These are phyloP conservation scores for Carollia perspicillata DNA, from an alignment of 2,113 vertebrate genomes.

Conservation along the genomic window DNA sequence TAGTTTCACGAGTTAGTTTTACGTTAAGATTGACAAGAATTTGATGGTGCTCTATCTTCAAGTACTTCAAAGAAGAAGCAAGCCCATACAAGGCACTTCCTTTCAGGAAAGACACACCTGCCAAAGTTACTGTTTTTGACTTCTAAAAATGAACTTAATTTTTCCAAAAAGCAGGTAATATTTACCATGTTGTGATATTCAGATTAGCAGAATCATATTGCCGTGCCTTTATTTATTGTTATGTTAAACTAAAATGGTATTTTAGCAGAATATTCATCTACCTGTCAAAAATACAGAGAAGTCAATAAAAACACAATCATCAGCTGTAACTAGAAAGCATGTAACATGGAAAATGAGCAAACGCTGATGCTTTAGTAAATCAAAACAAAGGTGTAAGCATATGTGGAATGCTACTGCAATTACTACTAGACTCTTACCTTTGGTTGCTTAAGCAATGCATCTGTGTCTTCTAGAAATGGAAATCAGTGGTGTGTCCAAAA, in stretches of 20 bases:
- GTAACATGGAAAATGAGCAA: background rate
- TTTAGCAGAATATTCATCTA: background rate
- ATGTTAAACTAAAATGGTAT: constrained; percentile 7
- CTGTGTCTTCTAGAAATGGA: constrained; percentile 13
- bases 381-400: background rate
- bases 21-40: background rate
- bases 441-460: constrained; percentile 26
- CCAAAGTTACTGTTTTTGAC: background rate
- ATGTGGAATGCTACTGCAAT: background rate
- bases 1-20: background rate
- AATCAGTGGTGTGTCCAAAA: constrained; percentile 62
- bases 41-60: background rate
- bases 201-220: background rate
- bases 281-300: background rate
- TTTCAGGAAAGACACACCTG: background rate
- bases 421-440: constrained; percentile 57
- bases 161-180: background rate
- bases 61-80: constrained; percentile 23
- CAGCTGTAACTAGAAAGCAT: background rate
- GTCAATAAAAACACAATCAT: background rate
- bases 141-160: constrained; percentile 25
- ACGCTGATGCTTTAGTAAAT: background rate
- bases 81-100: background rate
- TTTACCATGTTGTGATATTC: background rate
- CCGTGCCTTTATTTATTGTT: background rate